Evolutionary conservation across 2,797 vertebrate genomes (phyloP), one percentile per base, ranked within the genome.

Genomic region (Carapus acus): DNA sequence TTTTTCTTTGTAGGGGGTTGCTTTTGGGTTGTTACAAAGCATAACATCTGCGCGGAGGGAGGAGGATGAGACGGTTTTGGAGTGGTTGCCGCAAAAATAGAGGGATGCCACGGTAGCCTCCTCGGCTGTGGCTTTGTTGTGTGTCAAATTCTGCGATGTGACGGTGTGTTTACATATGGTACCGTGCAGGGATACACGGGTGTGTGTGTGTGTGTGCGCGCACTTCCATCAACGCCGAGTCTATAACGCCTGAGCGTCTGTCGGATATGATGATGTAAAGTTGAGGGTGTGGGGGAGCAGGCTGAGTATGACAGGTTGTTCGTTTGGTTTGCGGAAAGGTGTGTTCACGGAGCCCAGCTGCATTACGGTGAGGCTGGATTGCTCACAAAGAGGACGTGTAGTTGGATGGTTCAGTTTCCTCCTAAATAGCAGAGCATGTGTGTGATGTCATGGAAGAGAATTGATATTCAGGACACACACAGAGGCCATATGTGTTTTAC

Each of bases 261-360:
- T 69, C 66, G 59, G 69, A 67, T 69, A 76, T 79, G 78, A 83
- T 73, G 43, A 74, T 72, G 67, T 69, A 74, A 86, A 87, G 84
- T 88, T 87, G 74, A 77, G 68, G 69, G 65, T 76, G 76, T n/a
- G n/a, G n/a, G n/a, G n/a, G n/a, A n/a, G 65, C 72, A 73, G 61
- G 39, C 59, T 68, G 67, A 63, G 62, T 71, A 73, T 79, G 77
- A 80, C 77, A 76, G 64, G 76, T 77, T 62, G 62, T 46, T 9
- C 14, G 63, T 80, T 47, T 45, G 65, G 58, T 72, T 55, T 67
- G 72, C 73, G 67, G 9, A 38, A 59, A 77, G 74, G 74, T 69
- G 67, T 54, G 54, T 63, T 65, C 49, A 69, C 51, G 60, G 66
- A 63, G 52, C 49, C 66, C 42, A 41, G 34, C 34, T 44, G 58